Evolutionary conservation across 2,113 vertebrate species (phyloP), one percentile per base, ranked within the genome.

Genomic region (Urocitellus parryii): DNA sequence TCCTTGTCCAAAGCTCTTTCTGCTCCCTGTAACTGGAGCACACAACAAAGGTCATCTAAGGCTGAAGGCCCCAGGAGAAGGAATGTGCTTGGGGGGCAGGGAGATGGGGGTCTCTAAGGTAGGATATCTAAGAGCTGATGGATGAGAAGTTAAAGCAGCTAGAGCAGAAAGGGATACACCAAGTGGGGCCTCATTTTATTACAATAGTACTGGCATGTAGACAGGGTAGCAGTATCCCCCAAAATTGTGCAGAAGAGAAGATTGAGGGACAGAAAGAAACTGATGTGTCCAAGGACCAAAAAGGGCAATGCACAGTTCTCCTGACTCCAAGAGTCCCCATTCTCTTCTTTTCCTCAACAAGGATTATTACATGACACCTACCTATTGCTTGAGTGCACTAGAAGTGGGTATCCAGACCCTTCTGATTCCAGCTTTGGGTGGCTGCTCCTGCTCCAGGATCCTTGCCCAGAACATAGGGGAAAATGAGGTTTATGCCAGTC

Each of bases 11-110:
- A 81, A 92, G 68, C 5, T 56, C 53, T 67, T 82, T 82, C 88
- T 93, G 77, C 73, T 96, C n/a, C 68, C 22, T 67, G 89, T 95
- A 97, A 96, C 89, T n/a, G 20, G 89, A 96, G 88, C 93, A 61
- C 56, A 56, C 18, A 34, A 39, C 29, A n/a, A 29, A 91, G 96
- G 93, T 94, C 93, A 86, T 34, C 68, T 93, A 91, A 97, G 91
- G 78, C 94, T 78, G 32, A 32, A 70, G 65, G 80, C 90, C 48
- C 58, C 56, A 63, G 14, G 58, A 29, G 11, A 13, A 17, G 51
- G 39, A 37, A 22, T 27, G 45, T 48, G 45, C 84, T 90, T 16
- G 51, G 51, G 51, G 51, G 37, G 45, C 45, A 45, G 73, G 58
- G 34, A 56, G 37, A 16, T 29, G 29, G 72, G 7, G 67, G 25